These are phyloP conservation scores for Pollenia angustigena DNA, from an alignment of 2,888 invertebrate genomes.

Conservation along the genomic window DNA sequence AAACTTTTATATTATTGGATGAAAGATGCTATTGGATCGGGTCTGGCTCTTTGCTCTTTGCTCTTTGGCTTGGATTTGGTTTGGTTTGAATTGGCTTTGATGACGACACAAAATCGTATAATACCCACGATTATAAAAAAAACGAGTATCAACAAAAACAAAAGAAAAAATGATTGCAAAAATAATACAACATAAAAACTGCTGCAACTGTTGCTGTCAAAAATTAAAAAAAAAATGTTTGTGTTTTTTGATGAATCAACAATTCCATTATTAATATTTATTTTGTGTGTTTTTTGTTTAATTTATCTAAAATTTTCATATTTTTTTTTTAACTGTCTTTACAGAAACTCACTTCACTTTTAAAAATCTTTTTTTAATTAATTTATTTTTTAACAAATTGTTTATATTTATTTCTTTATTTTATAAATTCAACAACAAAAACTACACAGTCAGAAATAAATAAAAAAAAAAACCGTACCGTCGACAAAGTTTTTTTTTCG, in stretches of 20 bases:
- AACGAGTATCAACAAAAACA: constrained; percentile 9
- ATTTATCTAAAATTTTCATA: not conserved
- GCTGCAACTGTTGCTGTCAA: constrained; percentile 63
- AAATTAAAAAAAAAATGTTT: constrained; percentile 14
- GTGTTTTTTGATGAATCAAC: constrained; percentile 51
- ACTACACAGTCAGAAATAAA: not conserved
- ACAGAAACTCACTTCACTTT: constrained; percentile 47
- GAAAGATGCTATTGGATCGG: constrained; percentile 58
- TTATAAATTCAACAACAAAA: constrained; percentile 17
- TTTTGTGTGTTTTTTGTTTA: not conserved
- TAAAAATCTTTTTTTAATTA: constrained; percentile 29
- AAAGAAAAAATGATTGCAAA: constrained; percentile 20
- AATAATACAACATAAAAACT: constrained; percentile 1
- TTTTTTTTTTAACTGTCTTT: no score
- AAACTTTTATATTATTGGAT: constrained; percentile 44
- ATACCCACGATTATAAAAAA: constrained; percentile 41
- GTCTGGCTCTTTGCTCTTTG: constrained; percentile 15
- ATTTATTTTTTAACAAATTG: not conserved
- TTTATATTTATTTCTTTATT: constrained; percentile 19
- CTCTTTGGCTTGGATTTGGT: constrained; percentile 2
- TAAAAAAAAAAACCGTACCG: constrained; percentile 41
- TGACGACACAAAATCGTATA: constrained; percentile 65
- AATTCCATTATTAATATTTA: not conserved
- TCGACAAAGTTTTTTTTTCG: constrained; percentile 34
- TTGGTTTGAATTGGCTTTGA: constrained; percentile 53